Percentiles rank a stretch among this genome's conserved stretches.
Evolutionary conservation across 1,140 invertebrate genomes (phyloP).

Genomic region (Calephelis nemesis): DNA sequence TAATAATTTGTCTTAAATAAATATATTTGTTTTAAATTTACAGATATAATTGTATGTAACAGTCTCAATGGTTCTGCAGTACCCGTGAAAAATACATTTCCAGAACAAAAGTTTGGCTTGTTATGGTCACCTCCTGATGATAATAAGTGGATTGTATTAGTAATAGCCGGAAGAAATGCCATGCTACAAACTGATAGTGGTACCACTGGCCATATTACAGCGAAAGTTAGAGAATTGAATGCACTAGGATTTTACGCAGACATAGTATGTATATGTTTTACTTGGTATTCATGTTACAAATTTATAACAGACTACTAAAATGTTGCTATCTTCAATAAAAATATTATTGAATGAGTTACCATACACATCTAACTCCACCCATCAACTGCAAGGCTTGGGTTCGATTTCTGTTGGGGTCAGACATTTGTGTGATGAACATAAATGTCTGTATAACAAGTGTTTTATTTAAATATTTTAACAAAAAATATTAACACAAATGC

Average conservation of each 20-base stretch:
- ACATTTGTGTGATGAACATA: too few relatives aligned
- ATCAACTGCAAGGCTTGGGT: too few relatives aligned
- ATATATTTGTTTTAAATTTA: constrained; percentile 40
- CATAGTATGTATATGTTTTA: constrained; percentile 64
- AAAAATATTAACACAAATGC: too few relatives aligned
- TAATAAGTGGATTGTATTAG: constrained; percentile 75
- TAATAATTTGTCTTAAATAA: not conserved
- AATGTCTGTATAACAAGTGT: not conserved
- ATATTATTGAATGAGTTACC: not conserved
- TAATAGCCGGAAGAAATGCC: constrained; percentile 68
- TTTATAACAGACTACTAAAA: constrained; percentile 1
- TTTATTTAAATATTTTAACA: too few relatives aligned
- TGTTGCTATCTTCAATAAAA: too few relatives aligned
- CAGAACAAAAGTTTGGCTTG: constrained; percentile 55
- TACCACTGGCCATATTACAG: constrained; percentile 64
- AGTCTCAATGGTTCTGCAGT: constrained; percentile 61
- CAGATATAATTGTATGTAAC: constrained; percentile 80
- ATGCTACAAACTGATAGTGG: constrained; percentile 52
- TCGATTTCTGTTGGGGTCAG: too few relatives aligned
- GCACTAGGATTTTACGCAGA: constrained; percentile 80
- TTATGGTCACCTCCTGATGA: constrained; percentile 66
- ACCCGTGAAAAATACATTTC: constrained; percentile 53
- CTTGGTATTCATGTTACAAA: constrained; percentile 14
- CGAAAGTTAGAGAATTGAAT: constrained; percentile 79
- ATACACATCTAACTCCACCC: too few relatives aligned